phyloP scores from a whole-genome alignment of 2,113 vertebrate genomes.

The Macrotus californicus region DNA sequence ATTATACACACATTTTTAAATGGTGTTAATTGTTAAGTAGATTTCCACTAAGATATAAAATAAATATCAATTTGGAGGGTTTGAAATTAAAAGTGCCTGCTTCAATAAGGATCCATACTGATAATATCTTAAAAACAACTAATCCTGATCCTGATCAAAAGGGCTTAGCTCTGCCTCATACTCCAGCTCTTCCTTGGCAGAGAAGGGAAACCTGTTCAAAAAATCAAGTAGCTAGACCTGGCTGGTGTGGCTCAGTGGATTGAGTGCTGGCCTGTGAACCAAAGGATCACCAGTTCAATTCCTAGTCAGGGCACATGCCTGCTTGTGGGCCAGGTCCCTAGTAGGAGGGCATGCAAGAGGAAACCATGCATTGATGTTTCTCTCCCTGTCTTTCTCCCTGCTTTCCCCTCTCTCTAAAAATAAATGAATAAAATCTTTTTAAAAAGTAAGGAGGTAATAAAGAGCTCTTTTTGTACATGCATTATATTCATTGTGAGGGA shows the following conservation, averaged over 20 bases:
- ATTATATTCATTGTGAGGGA: neutral
- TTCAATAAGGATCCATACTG: neutral
- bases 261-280: too few species aligned
- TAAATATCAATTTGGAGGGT: neutral
- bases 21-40: neutral
- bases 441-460: neutral
- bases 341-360: too few species aligned
- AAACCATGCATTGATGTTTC: too few species aligned
- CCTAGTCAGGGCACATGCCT: too few species aligned
- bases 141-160: neutral
- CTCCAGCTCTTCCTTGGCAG: neutral
- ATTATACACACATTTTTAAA: conserved; percentile 9
- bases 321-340: too few species aligned
- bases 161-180: neutral
- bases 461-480: neutral
- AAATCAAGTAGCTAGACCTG: too few species aligned
- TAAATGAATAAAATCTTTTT: too few species aligned
- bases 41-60: neutral
- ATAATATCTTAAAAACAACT: neutral
- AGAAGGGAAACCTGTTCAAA: neutral
- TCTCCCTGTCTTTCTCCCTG: too few species aligned
- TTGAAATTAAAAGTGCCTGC: conserved; percentile 27
- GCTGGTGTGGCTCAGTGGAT: too few species aligned
- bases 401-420: too few species aligned
- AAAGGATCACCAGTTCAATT: too few species aligned